Evolutionary conservation across 2,113 vertebrate species (phyloP).

Genomic region (Amphilophus citrinellus): DNA sequence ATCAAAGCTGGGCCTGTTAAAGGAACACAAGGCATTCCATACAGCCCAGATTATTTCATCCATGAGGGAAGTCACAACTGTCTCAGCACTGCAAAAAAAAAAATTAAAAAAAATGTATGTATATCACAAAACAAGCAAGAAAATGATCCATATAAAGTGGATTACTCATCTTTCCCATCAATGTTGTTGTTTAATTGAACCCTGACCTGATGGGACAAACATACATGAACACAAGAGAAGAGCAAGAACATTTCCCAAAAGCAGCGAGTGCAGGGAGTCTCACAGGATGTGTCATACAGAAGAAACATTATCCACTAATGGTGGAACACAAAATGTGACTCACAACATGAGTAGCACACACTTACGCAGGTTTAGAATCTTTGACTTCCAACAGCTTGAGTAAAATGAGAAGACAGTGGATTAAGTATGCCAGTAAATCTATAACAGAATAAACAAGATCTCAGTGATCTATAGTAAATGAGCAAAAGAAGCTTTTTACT

Average conservation of each 20-base stretch:
- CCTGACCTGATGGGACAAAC: background rate
- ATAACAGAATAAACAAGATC: background rate
- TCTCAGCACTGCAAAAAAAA: background rate
- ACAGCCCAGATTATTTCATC: background rate
- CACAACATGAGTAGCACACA: background rate
- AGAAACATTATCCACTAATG: background rate
- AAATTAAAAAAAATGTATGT: accelerated
- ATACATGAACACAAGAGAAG: background rate
- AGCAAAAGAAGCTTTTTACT: background rate
- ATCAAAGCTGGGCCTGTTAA: accelerated
- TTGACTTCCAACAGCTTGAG: background rate
- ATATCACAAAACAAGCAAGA: background rate
- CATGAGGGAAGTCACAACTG: background rate
- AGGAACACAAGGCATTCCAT: background rate
- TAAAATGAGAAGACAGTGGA: background rate
- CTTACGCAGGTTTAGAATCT: background rate
- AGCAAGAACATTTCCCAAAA: conserved; percentile 21
- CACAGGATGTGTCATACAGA: conserved; percentile 35
- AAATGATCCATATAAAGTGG: background rate
- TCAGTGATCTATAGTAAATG: background rate
- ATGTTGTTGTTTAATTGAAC: background rate
- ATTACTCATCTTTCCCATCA: background rate
- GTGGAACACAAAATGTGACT: background rate
- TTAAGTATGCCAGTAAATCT: background rate
- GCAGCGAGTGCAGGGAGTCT: conserved; percentile 9